Evolutionary conservation across 2,888 invertebrate genomes (phyloP).

Genomic region (Sesia bembeciformis): DNA sequence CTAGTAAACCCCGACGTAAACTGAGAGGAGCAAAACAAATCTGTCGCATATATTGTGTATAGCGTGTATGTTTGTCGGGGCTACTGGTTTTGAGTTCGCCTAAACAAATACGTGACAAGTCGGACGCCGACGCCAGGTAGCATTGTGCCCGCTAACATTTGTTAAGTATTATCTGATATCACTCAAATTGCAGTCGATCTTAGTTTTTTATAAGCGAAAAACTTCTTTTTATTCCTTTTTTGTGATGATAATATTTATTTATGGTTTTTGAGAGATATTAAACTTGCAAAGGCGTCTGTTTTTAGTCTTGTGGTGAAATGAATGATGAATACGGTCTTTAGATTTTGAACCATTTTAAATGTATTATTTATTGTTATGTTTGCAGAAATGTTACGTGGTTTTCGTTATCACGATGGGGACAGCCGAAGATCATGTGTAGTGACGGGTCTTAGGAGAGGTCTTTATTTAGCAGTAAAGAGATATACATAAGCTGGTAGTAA

Average conservation of each 20-base stretch:
- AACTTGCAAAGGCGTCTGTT: no score
- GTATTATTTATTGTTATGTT: no score
- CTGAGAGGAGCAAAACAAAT: background rate
- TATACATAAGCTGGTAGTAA: no score
- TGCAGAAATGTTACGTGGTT: no score
- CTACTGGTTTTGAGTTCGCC: constrained; percentile 71
- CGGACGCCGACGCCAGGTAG: constrained; percentile 47
- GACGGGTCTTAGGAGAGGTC: no score
- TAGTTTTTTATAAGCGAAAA: constrained; percentile 16
- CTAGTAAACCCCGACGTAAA: background rate
- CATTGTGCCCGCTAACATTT: constrained; percentile 58
- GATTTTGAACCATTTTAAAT: no score
- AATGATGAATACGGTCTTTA: no score
- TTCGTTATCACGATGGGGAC: no score
- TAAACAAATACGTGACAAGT: constrained; percentile 67
- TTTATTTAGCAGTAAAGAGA: no score
- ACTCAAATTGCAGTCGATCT: constrained; percentile 36
- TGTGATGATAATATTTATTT: constrained; percentile 1
- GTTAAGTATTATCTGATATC: constrained; percentile 67
- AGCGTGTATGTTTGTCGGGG: constrained; percentile 40
- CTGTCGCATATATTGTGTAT: constrained; percentile 26
- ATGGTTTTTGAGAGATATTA: background rate
- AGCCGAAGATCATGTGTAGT: no score
- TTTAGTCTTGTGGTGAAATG: no score
- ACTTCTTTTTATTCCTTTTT: constrained; percentile 2